phyloP scores from a whole-genome alignment of 2,888 invertebrate species.

The Caenorhabditis zanzibari region DNA sequence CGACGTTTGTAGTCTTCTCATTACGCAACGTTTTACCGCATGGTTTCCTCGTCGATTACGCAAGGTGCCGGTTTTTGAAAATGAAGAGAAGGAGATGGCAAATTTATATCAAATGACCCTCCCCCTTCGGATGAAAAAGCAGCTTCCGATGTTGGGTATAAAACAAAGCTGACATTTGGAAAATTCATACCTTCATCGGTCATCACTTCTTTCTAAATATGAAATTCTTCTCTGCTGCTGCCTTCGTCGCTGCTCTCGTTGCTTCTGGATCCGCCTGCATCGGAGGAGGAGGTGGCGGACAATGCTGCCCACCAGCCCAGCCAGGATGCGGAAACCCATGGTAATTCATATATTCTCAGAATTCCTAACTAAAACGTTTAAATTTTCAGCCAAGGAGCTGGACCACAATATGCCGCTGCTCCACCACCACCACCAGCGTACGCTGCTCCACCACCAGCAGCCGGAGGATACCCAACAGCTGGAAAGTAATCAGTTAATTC shows the following conservation, averaged over 20 bases:
- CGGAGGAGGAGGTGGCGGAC: slow-evolving; percentile 49
- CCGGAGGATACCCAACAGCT: slow-evolving; percentile 32
- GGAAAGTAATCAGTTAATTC: slow-evolving; percentile 5
- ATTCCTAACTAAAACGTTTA: not conserved
- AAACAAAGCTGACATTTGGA: not conserved
- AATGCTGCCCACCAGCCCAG: slow-evolving; percentile 59
- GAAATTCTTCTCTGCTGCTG: slow-evolving; percentile 35
- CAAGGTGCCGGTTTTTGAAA: slow-evolving; percentile 33
- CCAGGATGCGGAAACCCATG: slow-evolving; percentile 59
- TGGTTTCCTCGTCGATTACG: slow-evolving; percentile 40
- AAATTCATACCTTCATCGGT: slow-evolving; percentile 37
- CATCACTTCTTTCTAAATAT: slow-evolving; percentile 22
- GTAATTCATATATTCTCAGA: not conserved
- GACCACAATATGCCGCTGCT: slow-evolving; percentile 43
- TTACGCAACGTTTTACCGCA: slow-evolving; percentile 56
- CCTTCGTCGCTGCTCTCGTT: slow-evolving; percentile 47
- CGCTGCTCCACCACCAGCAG: slow-evolving; percentile 39
- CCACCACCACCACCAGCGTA: slow-evolving; percentile 38
- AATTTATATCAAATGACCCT: slow-evolving; percentile 19
- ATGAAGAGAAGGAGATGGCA: not conserved
- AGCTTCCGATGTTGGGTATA: slow-evolving; percentile 19
- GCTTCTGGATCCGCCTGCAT: slow-evolving; percentile 45
- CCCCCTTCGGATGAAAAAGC: slow-evolving; percentile 18
- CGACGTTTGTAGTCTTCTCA: slow-evolving; percentile 59
- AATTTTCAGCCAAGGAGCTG: slow-evolving; percentile 29